These are phyloP conservation scores for Drosophila mercatorum DNA, from an alignment of 2,888 invertebrate species.

Conservation along the genomic window DNA sequence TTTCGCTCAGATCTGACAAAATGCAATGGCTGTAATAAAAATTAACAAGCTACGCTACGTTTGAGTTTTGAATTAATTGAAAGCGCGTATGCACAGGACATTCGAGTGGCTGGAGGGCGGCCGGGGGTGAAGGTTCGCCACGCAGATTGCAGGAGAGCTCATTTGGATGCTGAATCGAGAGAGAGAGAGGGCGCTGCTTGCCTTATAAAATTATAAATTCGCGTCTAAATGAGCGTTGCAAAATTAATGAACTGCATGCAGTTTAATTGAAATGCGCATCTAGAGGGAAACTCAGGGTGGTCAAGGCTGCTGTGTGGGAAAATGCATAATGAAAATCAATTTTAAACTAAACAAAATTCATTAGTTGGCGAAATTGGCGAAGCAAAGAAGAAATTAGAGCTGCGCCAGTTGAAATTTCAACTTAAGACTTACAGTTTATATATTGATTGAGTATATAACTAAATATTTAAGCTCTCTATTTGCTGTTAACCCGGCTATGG, in stretches of 20 bases:
- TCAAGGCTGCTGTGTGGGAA: conserved; percentile 19
- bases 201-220: conserved; percentile 75
- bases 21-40: conserved; percentile 79
- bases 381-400: neutral
- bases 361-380: conserved; percentile 9
- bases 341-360: conserved; percentile 25
- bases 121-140: neutral
- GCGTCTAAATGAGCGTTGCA: conserved; percentile 78
- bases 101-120: conserved; percentile 12
- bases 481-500: too few species aligned
- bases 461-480: neutral
- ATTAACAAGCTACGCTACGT: conserved; percentile 81
- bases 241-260: conserved; percentile 79
- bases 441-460: neutral
- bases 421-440: neutral
- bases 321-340: conserved; percentile 40
- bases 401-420: neutral
- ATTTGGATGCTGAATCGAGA: conserved; percentile 4
- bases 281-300: conserved; percentile 15
- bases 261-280: conserved; percentile 78
- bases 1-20: conserved; percentile 59
- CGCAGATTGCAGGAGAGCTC: conserved; percentile 26
- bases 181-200: conserved; percentile 5
- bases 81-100: conserved; percentile 79
- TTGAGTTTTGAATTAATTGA: conserved; percentile 81